Conservation (phyloP, 2,113 vertebrate species). For the Rynchops niger region DNA sequence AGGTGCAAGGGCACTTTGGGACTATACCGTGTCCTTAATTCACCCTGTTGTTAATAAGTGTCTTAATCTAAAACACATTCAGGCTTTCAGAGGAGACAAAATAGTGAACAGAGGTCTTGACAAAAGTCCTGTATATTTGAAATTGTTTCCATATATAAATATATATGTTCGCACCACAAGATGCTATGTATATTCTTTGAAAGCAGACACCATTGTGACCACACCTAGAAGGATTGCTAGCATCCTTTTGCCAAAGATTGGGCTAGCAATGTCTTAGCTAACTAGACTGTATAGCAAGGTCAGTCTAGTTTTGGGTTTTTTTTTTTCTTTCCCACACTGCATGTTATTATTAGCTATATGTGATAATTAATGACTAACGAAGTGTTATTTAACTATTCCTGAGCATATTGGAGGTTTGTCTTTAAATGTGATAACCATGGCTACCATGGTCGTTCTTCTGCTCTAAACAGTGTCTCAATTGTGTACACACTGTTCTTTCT, state of each 20-base stretch:
- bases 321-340: background rate
- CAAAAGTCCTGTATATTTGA: background rate
- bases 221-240: background rate
- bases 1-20: conserved; percentile 27
- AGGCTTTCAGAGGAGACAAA: background rate
- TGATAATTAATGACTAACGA: background rate
- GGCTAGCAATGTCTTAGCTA: background rate
- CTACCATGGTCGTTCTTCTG: background rate
- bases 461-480: background rate
- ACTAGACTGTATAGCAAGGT: background rate
- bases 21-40: background rate
- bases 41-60: conserved; percentile 1
- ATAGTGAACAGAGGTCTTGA: background rate
- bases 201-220: background rate
- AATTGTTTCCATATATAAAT: background rate
- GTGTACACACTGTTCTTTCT: background rate
- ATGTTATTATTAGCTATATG: background rate
- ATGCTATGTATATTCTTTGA: background rate
- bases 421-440: background rate
- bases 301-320: background rate
- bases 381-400: background rate
- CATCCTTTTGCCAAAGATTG: background rate
- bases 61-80: background rate
- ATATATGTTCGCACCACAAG: rapidly evolving
- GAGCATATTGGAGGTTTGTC: background rate